Evolutionary conservation across 2,888 invertebrate genomes (phyloP).

Genomic region (Dastarcus helophoroides): DNA sequence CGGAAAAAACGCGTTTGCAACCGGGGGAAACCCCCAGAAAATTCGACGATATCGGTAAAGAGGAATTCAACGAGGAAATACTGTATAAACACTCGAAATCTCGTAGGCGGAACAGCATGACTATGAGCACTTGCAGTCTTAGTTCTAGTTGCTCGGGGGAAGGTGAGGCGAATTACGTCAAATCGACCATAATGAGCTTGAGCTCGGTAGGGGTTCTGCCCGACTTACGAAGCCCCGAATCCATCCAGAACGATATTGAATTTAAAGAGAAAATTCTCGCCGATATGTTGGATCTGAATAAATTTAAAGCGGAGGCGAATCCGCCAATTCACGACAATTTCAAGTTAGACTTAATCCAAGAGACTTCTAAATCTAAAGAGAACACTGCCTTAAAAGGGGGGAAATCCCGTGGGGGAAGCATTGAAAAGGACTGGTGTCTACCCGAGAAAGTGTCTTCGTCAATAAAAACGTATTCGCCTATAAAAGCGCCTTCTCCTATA

Average conservation of each 20-base stretch:
- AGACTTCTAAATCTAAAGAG: too few relatives aligned
- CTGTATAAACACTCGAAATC: constrained; percentile 50
- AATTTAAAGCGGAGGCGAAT: constrained; percentile 22
- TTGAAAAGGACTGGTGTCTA: too few relatives aligned
- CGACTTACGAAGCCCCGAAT: constrained; percentile 49
- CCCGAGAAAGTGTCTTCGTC: too few relatives aligned
- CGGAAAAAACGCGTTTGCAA: too few relatives aligned
- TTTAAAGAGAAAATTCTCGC: constrained; percentile 63
- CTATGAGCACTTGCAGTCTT: constrained; percentile 20
- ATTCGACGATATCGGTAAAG: constrained; percentile 58
- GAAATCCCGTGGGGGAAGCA: too few relatives aligned
- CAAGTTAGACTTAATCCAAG: too few relatives aligned
- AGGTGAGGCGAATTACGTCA: constrained; percentile 24
- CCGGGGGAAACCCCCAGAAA: constrained; percentile 48
- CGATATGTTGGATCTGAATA: constrained; percentile 52
- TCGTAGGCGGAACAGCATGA: constrained; percentile 32
- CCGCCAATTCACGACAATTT: too few relatives aligned
- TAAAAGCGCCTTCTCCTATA: too few relatives aligned
- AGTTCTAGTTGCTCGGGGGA: constrained; percentile 30
- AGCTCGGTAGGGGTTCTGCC: constrained; percentile 40
- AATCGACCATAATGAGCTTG: constrained; percentile 39
- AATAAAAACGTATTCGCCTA: constrained; percentile 1
- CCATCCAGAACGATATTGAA: constrained; percentile 59
- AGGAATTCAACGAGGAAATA: constrained; percentile 60
- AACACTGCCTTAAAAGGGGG: too few relatives aligned